Percentiles rank a stretch among this genome's conserved stretches.
Evolutionary conservation across 1,140 invertebrate species (phyloP).

Genomic region (Brachionus paranguensis): DNA sequence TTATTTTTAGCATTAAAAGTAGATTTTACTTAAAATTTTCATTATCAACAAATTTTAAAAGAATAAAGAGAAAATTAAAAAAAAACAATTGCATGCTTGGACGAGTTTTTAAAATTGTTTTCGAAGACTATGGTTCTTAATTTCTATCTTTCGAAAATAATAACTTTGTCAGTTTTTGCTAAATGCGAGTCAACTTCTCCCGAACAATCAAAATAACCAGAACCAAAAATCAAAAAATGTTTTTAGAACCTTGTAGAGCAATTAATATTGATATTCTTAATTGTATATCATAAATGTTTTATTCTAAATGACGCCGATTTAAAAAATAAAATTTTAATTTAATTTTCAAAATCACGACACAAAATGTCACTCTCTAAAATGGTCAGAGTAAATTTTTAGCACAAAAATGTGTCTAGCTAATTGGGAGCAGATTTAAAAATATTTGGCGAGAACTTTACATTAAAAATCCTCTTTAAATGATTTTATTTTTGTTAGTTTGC

Average conservation of each 20-base stretch:
- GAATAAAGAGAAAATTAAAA: background rate
- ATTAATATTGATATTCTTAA: background rate
- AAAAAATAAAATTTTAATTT: background rate
- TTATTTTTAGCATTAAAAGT: background rate
- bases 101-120: background rate
- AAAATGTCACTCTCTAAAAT: background rate
- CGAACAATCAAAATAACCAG: background rate
- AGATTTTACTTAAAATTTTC: background rate
- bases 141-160: background rate
- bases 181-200: background rate
- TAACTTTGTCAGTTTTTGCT: slow-evolving; percentile 3
- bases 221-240: background rate
- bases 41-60: background rate
- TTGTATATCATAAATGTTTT: background rate
- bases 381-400: too few relatives aligned
- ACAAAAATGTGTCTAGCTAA: background rate
- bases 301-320: too few relatives aligned
- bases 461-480: background rate
- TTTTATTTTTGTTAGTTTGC: background rate
- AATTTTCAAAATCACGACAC: background rate
- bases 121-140: background rate
- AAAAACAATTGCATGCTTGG: background rate
- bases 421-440: background rate
- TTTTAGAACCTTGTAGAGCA: background rate
- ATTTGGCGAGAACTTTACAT: background rate